Percentiles rank a stretch among this genome's conserved stretches.
These are phyloP conservation scores for Agrilus mali DNA, from an alignment of 2,888 invertebrate genomes.

Conservation along the genomic window DNA sequence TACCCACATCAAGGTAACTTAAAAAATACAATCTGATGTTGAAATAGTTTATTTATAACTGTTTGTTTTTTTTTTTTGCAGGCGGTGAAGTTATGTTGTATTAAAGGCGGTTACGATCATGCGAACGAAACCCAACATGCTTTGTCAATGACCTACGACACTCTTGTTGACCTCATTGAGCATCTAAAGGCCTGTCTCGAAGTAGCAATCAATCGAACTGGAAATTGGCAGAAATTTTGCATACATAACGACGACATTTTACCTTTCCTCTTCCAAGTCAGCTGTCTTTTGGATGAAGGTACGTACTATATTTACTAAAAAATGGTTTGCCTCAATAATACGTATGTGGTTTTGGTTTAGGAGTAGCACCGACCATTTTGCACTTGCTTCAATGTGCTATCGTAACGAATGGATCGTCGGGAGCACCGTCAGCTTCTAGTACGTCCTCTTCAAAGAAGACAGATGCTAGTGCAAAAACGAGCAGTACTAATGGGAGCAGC, in stretches of 20 bases:
- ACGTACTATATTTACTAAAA: conserved; percentile 3
- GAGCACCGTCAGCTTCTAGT: conserved; percentile 4
- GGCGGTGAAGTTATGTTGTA: conserved; percentile 41
- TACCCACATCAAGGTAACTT: conserved; percentile 63
- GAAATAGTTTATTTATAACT: conserved; percentile 1
- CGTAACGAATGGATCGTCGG: conserved; percentile 40
- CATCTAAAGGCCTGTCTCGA: conserved; percentile 90
- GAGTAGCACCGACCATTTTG: conserved; percentile 79
- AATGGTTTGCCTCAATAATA: no score
- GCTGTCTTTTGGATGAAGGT: conserved; percentile 78
- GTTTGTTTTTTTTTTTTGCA: conserved; percentile 17
- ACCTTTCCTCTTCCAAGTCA: conserved; percentile 70
- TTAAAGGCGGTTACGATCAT: conserved; percentile 42
- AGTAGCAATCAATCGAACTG: conserved; percentile 79
- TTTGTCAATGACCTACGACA: conserved; percentile 66
- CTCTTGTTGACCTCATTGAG: conserved; percentile 87
- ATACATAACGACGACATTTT: conserved; percentile 59
- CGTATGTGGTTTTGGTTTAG: conserved; percentile 16
- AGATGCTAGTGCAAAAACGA: conserved; percentile 13
- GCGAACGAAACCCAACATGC: conserved; percentile 34
- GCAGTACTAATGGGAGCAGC: conserved; percentile 13
- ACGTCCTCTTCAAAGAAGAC: conserved; percentile 14
- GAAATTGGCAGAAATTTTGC: conserved; percentile 93
- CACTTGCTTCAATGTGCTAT: conserved; percentile 84
- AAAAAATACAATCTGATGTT: background rate